These are phyloP conservation scores for Diarsia mendica DNA, from an alignment of 2,888 invertebrate species.

Conservation along the genomic window DNA sequence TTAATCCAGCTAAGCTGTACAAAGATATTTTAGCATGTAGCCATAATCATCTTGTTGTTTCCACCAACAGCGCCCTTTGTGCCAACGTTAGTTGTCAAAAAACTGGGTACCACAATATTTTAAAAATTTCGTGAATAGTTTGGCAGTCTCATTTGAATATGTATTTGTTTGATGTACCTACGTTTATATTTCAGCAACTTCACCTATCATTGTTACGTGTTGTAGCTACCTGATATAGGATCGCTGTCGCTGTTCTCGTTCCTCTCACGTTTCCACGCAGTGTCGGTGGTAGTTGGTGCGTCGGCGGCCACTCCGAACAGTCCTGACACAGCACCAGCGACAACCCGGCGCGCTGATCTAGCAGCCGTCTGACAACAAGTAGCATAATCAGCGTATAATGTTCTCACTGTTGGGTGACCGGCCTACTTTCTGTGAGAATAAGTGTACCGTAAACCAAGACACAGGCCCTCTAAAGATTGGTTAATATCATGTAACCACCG, in stretches of 20 bases:
- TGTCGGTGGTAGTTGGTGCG: conserved; percentile 81
- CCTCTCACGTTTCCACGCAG: conserved; percentile 83
- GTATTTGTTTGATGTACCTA: no score
- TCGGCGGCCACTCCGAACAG: conserved; percentile 87
- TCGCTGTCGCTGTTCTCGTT: conserved; percentile 92
- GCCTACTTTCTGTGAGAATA: not conserved
- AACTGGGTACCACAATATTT: no score
- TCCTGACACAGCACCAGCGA: conserved; percentile 85
- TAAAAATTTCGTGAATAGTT: no score
- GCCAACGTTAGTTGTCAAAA: not conserved
- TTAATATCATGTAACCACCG: not conserved
- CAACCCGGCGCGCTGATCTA: conserved; percentile 82
- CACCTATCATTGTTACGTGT: not conserved
- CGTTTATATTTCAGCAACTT: not conserved
- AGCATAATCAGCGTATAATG: not conserved
- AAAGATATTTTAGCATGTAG: no score
- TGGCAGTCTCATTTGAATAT: not conserved
- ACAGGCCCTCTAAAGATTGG: not conserved
- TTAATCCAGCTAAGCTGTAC: no score
- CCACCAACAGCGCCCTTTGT: no score
- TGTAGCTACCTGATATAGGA: conserved; percentile 90
- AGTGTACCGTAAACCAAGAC: not conserved
- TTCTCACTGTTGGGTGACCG: not conserved
- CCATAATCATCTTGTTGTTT: no score
- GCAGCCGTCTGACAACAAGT: conserved; percentile 74